Evolutionary conservation across 2,888 invertebrate species (phyloP).

Genomic region (Smittia aterrima): DNA sequence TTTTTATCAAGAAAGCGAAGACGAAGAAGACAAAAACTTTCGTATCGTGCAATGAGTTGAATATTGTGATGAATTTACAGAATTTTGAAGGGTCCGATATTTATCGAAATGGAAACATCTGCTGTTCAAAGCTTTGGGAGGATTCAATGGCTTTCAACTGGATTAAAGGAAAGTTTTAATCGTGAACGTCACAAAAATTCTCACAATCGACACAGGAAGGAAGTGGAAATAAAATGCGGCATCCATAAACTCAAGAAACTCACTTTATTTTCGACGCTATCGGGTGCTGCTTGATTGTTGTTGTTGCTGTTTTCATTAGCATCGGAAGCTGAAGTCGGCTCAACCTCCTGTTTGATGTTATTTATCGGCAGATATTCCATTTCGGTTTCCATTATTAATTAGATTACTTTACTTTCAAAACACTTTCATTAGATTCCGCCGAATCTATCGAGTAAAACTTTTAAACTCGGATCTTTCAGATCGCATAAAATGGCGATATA

Average conservation of each 20-base stretch:
- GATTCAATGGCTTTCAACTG: not conserved
- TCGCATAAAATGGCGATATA: not conserved
- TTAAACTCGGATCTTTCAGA: not conserved
- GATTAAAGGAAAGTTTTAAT: no score
- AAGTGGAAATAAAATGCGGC: constrained; percentile 2
- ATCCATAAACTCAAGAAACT: constrained; percentile 43
- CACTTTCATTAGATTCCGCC: not conserved
- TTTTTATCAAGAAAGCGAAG: constrained; percentile 9
- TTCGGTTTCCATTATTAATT: constrained; percentile 26
- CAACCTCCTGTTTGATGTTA: constrained; percentile 27
- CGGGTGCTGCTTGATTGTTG: constrained; percentile 43
- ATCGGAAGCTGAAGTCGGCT: not conserved
- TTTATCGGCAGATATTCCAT: constrained; percentile 38
- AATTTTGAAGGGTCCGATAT: not conserved
- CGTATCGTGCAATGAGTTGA: not conserved
- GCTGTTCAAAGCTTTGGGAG: not conserved
- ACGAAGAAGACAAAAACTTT: not conserved
- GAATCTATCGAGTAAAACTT: not conserved
- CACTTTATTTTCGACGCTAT: constrained; percentile 54
- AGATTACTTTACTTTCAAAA: not conserved
- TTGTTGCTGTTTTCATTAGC: not conserved
- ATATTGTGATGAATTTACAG: not conserved
- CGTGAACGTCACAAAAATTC: not conserved
- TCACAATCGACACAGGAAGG: constrained; percentile 17
- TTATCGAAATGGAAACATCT: not conserved